Conservation (phyloP, 2,113 vertebrate genomes). For the Columba livia region DNA sequence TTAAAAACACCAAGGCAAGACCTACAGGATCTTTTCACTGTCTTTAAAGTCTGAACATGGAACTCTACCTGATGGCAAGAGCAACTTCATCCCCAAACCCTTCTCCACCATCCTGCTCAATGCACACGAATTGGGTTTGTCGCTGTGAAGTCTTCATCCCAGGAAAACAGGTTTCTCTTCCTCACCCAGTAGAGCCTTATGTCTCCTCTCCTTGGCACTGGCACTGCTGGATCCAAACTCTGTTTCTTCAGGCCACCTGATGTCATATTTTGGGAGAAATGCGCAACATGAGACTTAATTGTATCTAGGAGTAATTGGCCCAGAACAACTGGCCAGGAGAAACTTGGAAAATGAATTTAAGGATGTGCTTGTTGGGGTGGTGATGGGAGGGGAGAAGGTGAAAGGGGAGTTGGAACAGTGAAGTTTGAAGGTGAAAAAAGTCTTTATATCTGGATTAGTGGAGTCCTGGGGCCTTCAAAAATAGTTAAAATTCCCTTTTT, state of each 20-base stretch:
- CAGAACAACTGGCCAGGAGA: neutral
- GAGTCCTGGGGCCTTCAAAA: conserved; percentile 59
- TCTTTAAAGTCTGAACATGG: neutral
- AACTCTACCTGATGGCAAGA: neutral
- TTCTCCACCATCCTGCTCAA: neutral
- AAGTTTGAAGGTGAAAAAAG: conserved; percentile 55
- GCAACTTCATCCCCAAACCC: neutral
- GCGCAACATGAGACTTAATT: neutral
- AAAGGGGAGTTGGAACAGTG: conserved; percentile 13
- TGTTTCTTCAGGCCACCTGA: neutral
- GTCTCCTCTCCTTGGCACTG: neutral
- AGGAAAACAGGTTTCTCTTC: neutral
- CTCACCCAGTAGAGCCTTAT: neutral
- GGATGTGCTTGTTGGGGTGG: neutral
- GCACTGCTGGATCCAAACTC: neutral
- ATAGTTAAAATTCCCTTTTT: conserved; percentile 61
- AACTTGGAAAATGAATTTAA: neutral
- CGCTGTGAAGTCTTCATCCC: neutral
- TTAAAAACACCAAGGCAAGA: neutral
- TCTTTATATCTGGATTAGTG: conserved; percentile 50
- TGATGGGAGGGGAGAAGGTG: neutral
- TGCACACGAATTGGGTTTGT: neutral
- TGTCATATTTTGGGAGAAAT: neutral
- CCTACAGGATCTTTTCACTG: neutral
- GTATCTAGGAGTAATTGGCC: neutral